Conservation (phyloP, 2,113 vertebrate genomes). For the Phainopepla nitens region DNA sequence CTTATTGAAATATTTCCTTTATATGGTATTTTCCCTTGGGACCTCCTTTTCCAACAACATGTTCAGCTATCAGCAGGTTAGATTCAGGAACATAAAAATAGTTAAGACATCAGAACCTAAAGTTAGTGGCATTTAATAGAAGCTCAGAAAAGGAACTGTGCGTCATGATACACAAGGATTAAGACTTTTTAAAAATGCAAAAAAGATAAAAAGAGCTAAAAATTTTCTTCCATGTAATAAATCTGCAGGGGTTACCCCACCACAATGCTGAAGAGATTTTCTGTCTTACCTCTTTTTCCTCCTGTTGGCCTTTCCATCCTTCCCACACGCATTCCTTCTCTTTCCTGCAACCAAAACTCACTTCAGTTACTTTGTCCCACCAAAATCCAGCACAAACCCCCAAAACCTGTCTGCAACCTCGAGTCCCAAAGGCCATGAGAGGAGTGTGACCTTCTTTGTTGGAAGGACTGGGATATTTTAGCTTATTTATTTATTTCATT, state of each 20-base stretch:
- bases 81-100: background rate
- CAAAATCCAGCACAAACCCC: background rate
- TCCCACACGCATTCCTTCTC: background rate
- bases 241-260: background rate
- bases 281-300: background rate
- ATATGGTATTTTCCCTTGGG: background rate
- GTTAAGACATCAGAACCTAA: background rate
- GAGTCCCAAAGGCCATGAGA: background rate
- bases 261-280: background rate
- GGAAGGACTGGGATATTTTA: background rate
- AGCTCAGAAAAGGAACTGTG: background rate
- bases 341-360: background rate
- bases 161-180: background rate
- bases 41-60: background rate
- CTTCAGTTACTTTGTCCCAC: background rate
- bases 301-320: background rate
- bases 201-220: background rate
- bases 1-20: background rate
- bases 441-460: background rate
- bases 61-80: background rate
- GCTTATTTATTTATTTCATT: background rate
- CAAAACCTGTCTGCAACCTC: background rate
- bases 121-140: background rate
- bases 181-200: background rate
- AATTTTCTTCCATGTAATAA: accelerated